Evolutionary conservation across 2,797 vertebrate genomes (phyloP), one percentile per base, ranked within the genome.

Genomic region (Ispidina picta): DNA sequence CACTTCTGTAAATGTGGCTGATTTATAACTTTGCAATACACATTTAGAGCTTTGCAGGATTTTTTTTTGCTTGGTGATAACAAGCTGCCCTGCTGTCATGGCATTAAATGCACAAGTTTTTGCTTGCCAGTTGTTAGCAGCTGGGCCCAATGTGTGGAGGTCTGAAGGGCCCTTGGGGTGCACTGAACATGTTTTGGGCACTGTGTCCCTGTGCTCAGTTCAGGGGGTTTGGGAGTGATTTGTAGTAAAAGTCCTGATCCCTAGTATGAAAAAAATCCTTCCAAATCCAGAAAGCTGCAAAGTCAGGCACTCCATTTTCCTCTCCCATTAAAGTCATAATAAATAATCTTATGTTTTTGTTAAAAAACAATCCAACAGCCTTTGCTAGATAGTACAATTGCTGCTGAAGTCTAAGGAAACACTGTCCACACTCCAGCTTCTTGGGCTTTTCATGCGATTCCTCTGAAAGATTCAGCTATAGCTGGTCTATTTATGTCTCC

Each of bases 1-100:
- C 79, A 22, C 15, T 90, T 72, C 35, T 89, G 81, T 80, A 83
- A 88, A 84, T 83, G 88, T 71, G n/a, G 52, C 46, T 96, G 93
- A 96, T 93, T 96, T 96, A 94, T 66, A 51, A 39, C 72, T 62
- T 83, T 81, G 43, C 39, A 75, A 54, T 48, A 43, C 52, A 41
- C 33, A 5, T n/a, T 43, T 76, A n/a, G 35, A 76, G 41, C 31
- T 71, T 20, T 7, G 5, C 23, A 20, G 14, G 69, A 14, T 74
- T 68, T 58, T 66, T 89, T 39, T 39, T 39, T 39, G 37, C 14
- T 39, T 39, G 37, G 51, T 29, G 69, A 41, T 31, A 28, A 41
- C 29, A 44, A 39, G 41, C 48, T 71, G 39, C 51, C 16, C 13
- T 74, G 54, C 54, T 80, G 9, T 31, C 26, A 6, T 28, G 65